phyloP scores from a whole-genome alignment of 2,113 vertebrate genomes.

The Rhinoptilus africanus region DNA sequence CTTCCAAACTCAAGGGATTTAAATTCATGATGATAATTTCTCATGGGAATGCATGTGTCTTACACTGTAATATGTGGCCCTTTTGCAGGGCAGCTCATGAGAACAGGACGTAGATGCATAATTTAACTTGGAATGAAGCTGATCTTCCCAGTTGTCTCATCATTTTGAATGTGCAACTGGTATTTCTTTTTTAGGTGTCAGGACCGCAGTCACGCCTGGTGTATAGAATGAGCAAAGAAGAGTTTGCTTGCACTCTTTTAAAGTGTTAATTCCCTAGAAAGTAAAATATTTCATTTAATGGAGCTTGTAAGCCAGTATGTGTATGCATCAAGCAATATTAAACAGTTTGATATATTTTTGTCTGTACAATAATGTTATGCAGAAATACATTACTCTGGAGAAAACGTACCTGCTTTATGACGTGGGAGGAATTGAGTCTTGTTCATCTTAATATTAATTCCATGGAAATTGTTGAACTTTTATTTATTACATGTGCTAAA shows the following conservation, averaged over 20 bases:
- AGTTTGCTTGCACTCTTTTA: background rate
- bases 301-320: background rate
- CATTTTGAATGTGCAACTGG: background rate
- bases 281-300: background rate
- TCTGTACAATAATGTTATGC: background rate
- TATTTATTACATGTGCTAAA: background rate
- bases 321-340: background rate
- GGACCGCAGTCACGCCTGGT: background rate
- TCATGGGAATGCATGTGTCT: background rate
- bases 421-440: background rate
- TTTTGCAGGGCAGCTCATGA: background rate
- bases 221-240: background rate
- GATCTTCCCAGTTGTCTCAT: background rate
- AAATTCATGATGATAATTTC: background rate
- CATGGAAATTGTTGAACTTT: rapidly evolving
- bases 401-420: background rate
- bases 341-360: background rate
- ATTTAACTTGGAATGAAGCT: background rate
- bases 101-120: background rate
- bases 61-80: background rate
- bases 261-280: background rate
- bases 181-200: background rate
- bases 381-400: background rate
- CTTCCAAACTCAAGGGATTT: background rate
- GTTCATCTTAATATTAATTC: background rate